Base-by-base conservation (phyloP, 2,888 invertebrate species). In the Cremastinae sp. region DNA sequence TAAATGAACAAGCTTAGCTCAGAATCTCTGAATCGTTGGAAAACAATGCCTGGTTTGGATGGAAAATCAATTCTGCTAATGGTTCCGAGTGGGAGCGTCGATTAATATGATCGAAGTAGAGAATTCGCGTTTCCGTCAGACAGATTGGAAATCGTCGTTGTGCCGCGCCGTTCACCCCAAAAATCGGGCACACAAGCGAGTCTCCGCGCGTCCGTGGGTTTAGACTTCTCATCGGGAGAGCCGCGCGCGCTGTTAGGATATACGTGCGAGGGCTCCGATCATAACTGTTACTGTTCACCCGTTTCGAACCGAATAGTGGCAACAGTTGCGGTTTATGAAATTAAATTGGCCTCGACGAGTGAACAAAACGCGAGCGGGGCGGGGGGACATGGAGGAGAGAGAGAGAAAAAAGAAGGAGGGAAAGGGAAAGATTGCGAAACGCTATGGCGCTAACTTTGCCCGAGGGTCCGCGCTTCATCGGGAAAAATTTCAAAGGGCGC, bases 251-350 rank as follows among this genome's bases (percentile, higher is more conserved):
- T 75, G 58, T 80, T 78, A 75, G 80, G 5, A 28, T 28, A 66
- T 71, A 78, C 78, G 74, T 69, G 54, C 62, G 77, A 74, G 76
- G 62, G 79, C 81, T 79, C 82, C 84, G 83, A 86, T 86, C 84
- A 84, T 88, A 88, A 87, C 85, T 82, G 84, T 87, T 86, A 86
- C 84, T 84, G 81, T 82, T 80, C 83, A 80, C 81, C 84, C 84
- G 83, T 87, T 87, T 86, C 81, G 80, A 82, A 84, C 82, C 82
- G 85, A 87, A 87, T 86, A 83, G 87, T 83, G 87, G 88, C 84
- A 89, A 88, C 88, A 89, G 89, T 89, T 89, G 89, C 86, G 88
- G 88, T 89, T 89, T 89, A 89, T 89, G 88, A 89, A 89, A 89
- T 89, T 87, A 88, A 88, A 87, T 88, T 84, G 85, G 82, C 83